Evolutionary conservation across 2,888 invertebrate genomes (phyloP).

Genomic region (Rhynchonema sp.): DNA sequence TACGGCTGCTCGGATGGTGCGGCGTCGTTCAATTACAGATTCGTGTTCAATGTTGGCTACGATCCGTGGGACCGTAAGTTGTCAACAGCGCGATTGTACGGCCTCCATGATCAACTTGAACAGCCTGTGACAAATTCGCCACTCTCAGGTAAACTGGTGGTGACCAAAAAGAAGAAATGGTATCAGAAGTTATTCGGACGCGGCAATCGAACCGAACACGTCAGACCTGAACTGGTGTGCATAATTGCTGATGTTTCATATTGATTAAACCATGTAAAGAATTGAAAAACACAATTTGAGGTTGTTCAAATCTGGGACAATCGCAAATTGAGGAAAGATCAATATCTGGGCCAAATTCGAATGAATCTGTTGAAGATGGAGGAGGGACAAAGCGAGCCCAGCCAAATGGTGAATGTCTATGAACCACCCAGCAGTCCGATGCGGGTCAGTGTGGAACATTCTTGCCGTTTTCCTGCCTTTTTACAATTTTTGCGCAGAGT

Average conservation of each 20-base stretch:
- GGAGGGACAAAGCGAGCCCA: not conserved
- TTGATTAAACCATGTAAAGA: too few species aligned
- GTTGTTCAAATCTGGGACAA: constrained; percentile 37
- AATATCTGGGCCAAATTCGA: constrained; percentile 30
- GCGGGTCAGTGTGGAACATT: too few species aligned
- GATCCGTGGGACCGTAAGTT: constrained; percentile 34
- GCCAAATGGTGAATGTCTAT: too few species aligned
- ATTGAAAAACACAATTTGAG: too few species aligned
- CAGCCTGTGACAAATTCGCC: too few species aligned
- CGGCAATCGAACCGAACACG: not conserved
- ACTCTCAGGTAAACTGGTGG: too few species aligned
- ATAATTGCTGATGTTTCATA: too few species aligned
- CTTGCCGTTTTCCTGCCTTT: too few species aligned
- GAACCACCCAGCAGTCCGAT: too few species aligned
- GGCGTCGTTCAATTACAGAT: constrained; percentile 38
- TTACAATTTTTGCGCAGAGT: too few species aligned
- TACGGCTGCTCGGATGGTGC: constrained; percentile 13
- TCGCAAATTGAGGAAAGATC: constrained; percentile 36
- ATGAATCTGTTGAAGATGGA: constrained; percentile 18
- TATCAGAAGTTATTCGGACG: not conserved
- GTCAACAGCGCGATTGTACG: too few species aligned
- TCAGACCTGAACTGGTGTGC: not conserved
- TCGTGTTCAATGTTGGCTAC: constrained; percentile 31
- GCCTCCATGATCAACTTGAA: too few species aligned
- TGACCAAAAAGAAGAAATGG: constrained; percentile 20